Conservation (phyloP, 1,140 invertebrate genomes). For the Cecropterus lyciades region DNA sequence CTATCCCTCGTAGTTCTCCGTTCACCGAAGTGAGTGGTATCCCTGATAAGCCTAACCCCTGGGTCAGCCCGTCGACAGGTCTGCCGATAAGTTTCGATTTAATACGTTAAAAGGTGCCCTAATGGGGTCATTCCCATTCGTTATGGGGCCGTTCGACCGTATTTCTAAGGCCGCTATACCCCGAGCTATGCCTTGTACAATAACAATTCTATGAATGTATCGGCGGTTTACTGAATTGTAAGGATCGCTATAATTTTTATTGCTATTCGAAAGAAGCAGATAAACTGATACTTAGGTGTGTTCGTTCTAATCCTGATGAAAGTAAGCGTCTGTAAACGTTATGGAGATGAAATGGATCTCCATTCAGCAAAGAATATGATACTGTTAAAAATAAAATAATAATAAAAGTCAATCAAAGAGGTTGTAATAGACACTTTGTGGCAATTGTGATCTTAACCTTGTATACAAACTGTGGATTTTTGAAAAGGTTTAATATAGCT, state of each 20-base stretch:
- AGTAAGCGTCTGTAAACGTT: neutral
- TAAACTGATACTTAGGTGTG: constrained; percentile 12
- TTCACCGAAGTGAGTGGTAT: constrained; percentile 63
- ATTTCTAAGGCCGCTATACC: constrained; percentile 44
- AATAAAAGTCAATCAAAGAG: too few species aligned
- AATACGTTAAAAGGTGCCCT: constrained; percentile 82
- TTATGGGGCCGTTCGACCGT: constrained; percentile 60
- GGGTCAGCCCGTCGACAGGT: constrained; percentile 71
- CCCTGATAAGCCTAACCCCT: constrained; percentile 67
- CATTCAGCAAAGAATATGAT: too few species aligned
- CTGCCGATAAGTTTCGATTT: constrained; percentile 75
- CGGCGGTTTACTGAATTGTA: constrained; percentile 31
- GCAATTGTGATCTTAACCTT: neutral
- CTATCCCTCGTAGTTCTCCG: constrained; percentile 29
- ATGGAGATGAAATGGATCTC: neutral
- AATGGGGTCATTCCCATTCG: constrained; percentile 77
- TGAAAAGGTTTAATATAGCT: neutral
- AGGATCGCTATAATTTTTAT: constrained; percentile 27
- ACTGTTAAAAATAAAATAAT: too few species aligned
- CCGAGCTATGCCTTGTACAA: constrained; percentile 28
- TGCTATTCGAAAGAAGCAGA: constrained; percentile 22
- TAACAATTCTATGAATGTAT: constrained; percentile 33
- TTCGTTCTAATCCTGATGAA: constrained; percentile 12
- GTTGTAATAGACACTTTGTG: neutral
- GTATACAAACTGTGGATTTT: neutral